Percentiles rank a stretch among this genome's conserved stretches.
These are phyloP conservation scores for Lumbricus terrestris DNA, from an alignment of 2,888 invertebrate species.

Conservation along the genomic window DNA sequence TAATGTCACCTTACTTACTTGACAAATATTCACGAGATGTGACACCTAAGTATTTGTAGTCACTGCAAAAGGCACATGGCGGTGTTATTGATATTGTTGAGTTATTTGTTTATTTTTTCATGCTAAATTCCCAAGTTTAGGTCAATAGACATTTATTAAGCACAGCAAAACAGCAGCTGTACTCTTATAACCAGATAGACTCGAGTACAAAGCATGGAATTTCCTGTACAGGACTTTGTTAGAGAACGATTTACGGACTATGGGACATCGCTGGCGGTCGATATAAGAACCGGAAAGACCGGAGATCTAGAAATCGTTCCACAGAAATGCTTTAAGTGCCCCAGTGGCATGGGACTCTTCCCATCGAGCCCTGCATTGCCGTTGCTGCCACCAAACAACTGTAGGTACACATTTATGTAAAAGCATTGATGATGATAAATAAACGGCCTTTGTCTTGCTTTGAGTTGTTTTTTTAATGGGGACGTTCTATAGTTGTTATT, in stretches of 20 bases:
- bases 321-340: background rate
- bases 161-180: too few species aligned
- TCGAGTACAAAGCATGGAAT: background rate
- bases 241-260: background rate
- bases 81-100: background rate
- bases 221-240: background rate
- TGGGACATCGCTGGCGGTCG: background rate
- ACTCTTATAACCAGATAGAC: background rate
- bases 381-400: slow-evolving; percentile 9
- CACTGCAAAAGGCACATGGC: background rate
- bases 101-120: background rate
- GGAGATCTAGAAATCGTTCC: background rate
- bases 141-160: background rate
- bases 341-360: slow-evolving; percentile 9
- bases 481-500: too few species aligned
- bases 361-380: background rate
- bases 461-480: too few species aligned
- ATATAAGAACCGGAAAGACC: background rate
- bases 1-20: background rate
- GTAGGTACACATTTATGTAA: background rate
- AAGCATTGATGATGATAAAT: background rate
- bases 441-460: too few species aligned
- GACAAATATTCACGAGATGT: background rate
- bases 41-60: background rate
- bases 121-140: background rate